Evolutionary conservation across 2,113 vertebrate genomes (phyloP).

Genomic region (Prinia subflava): DNA sequence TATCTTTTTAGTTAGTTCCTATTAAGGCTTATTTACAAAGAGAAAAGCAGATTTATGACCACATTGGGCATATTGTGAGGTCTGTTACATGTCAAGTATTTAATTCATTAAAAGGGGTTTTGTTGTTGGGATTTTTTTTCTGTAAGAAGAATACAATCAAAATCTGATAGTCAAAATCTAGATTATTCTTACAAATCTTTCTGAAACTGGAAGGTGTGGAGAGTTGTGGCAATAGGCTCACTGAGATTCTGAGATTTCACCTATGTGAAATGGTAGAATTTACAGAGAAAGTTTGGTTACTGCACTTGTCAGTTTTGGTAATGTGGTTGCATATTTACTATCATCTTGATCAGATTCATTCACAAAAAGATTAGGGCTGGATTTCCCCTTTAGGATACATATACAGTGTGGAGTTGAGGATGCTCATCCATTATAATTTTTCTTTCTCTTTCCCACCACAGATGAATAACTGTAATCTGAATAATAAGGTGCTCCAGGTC

Average conservation of each 20-base stretch:
- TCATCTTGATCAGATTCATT: not conserved
- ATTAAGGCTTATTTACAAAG: slow-evolving; percentile 16
- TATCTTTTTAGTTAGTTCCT: not conserved
- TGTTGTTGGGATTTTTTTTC: not conserved
- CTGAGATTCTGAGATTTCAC: not conserved
- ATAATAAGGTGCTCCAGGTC: not conserved
- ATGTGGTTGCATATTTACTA: not conserved
- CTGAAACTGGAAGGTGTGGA: not conserved
- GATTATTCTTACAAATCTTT: not conserved
- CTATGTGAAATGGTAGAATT: not conserved
- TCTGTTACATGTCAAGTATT: slow-evolving; percentile 31
- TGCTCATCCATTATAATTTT: not conserved
- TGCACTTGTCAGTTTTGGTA: not conserved
- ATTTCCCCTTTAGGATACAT: not conserved
- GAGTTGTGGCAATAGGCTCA: not conserved
- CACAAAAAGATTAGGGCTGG: not conserved
- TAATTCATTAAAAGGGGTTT: slow-evolving; percentile 18
- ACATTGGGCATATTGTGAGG: not conserved
- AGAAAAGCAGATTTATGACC: not conserved
- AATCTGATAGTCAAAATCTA: not conserved
- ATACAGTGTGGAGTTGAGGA: not conserved
- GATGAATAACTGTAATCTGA: not conserved
- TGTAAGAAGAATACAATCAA: not conserved
- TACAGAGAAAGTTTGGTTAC: not conserved
- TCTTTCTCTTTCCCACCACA: not conserved